phyloP scores from a whole-genome alignment of 1,140 invertebrate species.

The Samia ricini region DNA sequence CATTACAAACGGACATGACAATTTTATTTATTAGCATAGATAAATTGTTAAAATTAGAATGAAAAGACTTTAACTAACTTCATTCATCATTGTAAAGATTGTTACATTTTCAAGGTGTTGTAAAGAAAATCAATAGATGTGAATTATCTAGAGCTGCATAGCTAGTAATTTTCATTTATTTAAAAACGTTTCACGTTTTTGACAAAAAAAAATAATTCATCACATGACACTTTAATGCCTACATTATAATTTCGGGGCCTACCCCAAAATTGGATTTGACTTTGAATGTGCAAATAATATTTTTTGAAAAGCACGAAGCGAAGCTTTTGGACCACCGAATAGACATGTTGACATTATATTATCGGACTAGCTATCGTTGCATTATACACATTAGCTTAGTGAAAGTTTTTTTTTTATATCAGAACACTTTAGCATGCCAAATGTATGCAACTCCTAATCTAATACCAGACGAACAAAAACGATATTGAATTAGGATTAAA shows the following conservation, averaged over 20 bases:
- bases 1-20: too few species aligned
- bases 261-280: constrained; percentile 43
- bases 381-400: constrained; percentile 66
- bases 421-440: constrained; percentile 39
- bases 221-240: constrained; percentile 51
- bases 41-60: too few species aligned
- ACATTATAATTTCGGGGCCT: too few species aligned
- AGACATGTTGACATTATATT: constrained; percentile 71
- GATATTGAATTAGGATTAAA: constrained; percentile 68
- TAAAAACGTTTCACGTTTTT: constrained; percentile 8
- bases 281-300: constrained; percentile 42
- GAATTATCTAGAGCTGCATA: too few species aligned
- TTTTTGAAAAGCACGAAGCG: constrained; percentile 42
- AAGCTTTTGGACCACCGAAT: constrained; percentile 5
- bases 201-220: constrained; percentile 35
- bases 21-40: too few species aligned
- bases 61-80: too few species aligned
- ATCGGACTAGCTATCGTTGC: constrained; percentile 50
- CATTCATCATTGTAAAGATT: too few species aligned
- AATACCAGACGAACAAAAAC: constrained; percentile 62
- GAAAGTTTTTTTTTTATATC: constrained; percentile 61
- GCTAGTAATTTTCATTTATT: neutral
- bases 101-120: too few species aligned
- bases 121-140: too few species aligned
- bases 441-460: constrained; percentile 39